These are phyloP conservation scores for Pseudopleuronectes americanus DNA, from an alignment of 2,797 vertebrate genomes.

Conservation along the genomic window DNA sequence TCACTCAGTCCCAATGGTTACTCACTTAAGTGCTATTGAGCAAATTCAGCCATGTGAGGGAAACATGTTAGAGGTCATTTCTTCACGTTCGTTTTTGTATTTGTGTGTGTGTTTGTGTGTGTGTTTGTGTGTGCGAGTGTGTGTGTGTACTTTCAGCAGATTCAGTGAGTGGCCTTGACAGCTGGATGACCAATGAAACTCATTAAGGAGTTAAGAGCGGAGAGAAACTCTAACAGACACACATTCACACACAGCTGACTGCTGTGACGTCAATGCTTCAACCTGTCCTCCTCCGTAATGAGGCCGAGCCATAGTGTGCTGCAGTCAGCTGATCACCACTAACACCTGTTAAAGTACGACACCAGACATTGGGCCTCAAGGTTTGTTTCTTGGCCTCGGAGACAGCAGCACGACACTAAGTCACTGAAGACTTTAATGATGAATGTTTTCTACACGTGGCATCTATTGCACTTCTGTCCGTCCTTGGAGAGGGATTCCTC, in stretches of 20 bases:
- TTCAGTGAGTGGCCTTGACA: constrained; percentile 19
- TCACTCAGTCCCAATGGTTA: constrained; percentile 1
- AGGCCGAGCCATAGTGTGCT: not conserved
- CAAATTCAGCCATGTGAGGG: constrained; percentile 29
- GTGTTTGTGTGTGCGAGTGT: constrained; percentile 1
- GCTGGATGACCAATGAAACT: constrained; percentile 47
- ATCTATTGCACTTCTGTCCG: too few species aligned
- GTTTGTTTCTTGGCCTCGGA: not conserved
- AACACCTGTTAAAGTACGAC: not conserved
- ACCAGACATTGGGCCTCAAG: not conserved
- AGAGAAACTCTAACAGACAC: not conserved
- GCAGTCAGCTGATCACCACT: not conserved
- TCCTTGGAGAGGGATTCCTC: too few species aligned
- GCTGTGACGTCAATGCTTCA: not conserved
- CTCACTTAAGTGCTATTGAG: constrained; percentile 4
- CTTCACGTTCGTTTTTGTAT: constrained; percentile 2
- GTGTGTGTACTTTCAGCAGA: constrained; percentile 14
- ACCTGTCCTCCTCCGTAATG: not conserved
- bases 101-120: not conserved
- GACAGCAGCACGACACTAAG: too few species aligned
- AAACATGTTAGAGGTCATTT: constrained; percentile 17
- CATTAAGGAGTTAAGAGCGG: constrained; percentile 3
- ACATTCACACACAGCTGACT: constrained; percentile 10
- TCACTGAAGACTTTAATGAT: too few species aligned
- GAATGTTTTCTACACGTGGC: too few species aligned